Base-by-base conservation (phyloP, 2,113 vertebrate genomes). In the Kryptolebias marmoratus region DNA sequence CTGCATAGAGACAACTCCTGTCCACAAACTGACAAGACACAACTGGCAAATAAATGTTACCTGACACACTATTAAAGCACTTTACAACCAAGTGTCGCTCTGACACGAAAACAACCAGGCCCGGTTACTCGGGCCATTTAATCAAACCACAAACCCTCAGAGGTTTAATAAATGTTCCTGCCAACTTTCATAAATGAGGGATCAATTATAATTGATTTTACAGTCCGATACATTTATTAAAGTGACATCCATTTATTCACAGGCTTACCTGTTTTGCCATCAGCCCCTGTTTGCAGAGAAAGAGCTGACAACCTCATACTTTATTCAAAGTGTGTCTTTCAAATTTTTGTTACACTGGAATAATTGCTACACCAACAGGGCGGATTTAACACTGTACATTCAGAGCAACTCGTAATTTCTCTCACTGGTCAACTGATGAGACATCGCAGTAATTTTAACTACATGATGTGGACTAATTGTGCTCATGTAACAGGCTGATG, bases 131-230 rank as follows among this genome's bases (percentile, higher is more conserved):
- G 27, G 77, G 69, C 82, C 76, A 84, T 92, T 93, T 93, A 93
- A 93, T 93, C 89, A 91, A 91, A 89, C 77, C 73, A 72, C 81
- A 89, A 88, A 82, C 86, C 84, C 88, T 91, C 81, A 78, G 85
- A 90, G 89, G 79, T 83, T 87, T 91, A 93, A 91, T 94, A 91
- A 93, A 94, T 93, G 89, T 90, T 82, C 82, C 91, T 93, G 92
- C 86, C 93, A 93, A 87, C 75, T 89, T 92, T 91, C 90, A 94
- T 93, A 90, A 92, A 92, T 89, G 84, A 74, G 39, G 78, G 88
- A 93, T 94, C 92, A 93, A 93, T 93, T 93, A 79, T 88, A 93
- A 94, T 94, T 93, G 92, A 94, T 94, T 93, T 90, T 82, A 82
- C 84, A 91, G 89, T 87, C 89, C 84, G 89, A 92, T 91, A 93